These are phyloP conservation scores for Neopipo cinnamomea DNA, from an alignment of 2,113 vertebrate species.

Conservation along the genomic window DNA sequence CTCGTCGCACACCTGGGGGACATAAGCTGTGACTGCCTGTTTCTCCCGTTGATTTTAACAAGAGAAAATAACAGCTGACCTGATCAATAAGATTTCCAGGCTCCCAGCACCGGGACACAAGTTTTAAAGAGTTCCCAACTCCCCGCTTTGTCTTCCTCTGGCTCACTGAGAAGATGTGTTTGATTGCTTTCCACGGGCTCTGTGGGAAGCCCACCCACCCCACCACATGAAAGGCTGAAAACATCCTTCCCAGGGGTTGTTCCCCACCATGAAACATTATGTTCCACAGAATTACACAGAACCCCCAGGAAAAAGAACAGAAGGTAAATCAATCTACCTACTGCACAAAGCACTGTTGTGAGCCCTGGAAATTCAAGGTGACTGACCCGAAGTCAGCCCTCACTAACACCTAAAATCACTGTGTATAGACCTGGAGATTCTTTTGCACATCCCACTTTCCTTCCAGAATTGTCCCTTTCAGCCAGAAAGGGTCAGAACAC, in stretches of 20 bases:
- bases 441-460: not conserved
- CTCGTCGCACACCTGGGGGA: not conserved
- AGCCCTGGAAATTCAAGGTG: not conserved
- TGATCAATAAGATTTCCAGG: not conserved
- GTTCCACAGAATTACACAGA: not conserved
- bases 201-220: not conserved
- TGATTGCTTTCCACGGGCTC: not conserved
- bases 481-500: not conserved
- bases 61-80: not conserved
- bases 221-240: not conserved
- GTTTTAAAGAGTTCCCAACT: not conserved
- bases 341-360: not conserved
- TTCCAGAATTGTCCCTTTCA: not conserved
- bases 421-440: not conserved
- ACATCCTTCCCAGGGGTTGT: not conserved
- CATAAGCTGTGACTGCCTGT: not conserved
- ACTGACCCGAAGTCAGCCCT: not conserved
- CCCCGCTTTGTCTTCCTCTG: not conserved
- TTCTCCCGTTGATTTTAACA: not conserved
- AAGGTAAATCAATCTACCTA: not conserved
- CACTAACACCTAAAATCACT: not conserved
- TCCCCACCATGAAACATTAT: not conserved
- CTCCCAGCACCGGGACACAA: not conserved
- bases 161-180: not conserved
- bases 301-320: not conserved